Evolutionary conservation across 1,140 invertebrate species (phyloP), one percentile per base, ranked within the genome.

Genomic region (Bombus polaris): DNA sequence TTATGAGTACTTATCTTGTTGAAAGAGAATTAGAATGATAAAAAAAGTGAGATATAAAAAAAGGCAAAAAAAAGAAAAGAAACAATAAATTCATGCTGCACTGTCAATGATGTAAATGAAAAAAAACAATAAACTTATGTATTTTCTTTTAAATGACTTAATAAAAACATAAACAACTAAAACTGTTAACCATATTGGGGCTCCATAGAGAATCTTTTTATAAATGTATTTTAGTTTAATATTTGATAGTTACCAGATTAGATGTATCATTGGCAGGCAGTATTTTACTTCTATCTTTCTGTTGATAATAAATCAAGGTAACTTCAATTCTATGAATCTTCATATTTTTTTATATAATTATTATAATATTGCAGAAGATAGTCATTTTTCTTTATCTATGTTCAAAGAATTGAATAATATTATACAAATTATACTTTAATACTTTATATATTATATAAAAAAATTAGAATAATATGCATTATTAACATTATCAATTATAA

Each of bases 191-290:
- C 65, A 85, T 42, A 83, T 44, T 82, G 81, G 32, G 28, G 59
- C 6, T 80, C 9, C 18, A 53, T 47, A 6, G 8, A 74, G 13
- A 74, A 35, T 65, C 32, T 47, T 42, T 12, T 47, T 3, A 32
- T 39, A 1, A 47, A 8, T n/a, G 28, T 80, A 57, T 81, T 68
- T 25, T 13, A 72, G 35, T 44, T 62, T 25, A 73, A n/a, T 73
- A n/a, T 73, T 72, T 59, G 35, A 73, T 81, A 86, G 75, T 86
- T 86, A 86, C 73, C 81, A 77, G 32, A 86, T 62, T 28, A 10
- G 42, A 44, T 59, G 80, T 71, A 86, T 86, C 81, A 86, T 86
- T 86, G 66, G 57, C 73, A 83, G 73, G 66, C 66, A 86, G 57
- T 83, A 82, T 83, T 66, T 53, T 53, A 77, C 39, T 76, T 86